phyloP scores from a whole-genome alignment of 2,888 invertebrate genomes.

The Octonoba sinensis region DNA sequence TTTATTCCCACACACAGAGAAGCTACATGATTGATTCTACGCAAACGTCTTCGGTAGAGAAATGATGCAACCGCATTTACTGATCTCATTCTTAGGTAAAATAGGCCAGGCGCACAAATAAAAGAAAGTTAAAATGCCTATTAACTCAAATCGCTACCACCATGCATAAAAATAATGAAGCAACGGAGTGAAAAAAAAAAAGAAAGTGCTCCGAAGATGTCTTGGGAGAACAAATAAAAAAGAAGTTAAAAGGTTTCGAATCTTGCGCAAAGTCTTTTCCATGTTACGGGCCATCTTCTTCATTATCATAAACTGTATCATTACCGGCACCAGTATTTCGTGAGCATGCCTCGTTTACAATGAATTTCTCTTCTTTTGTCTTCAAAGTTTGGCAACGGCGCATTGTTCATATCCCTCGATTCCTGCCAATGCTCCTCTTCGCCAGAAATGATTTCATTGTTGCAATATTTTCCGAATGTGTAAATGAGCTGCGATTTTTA shows the following conservation, averaged over 20 bases:
- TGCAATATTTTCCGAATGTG: too few species aligned
- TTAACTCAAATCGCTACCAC: conserved; percentile 41
- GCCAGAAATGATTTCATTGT: too few species aligned
- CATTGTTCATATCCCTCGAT: conserved; percentile 25
- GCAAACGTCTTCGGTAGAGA: too few species aligned
- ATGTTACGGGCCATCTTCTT: conserved; percentile 39
- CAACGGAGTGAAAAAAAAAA: conserved; percentile 4
- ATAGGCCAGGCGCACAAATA: background rate
- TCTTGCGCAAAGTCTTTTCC: conserved; percentile 28
- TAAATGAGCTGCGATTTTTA: too few species aligned
- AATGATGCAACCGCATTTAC: too few species aligned
- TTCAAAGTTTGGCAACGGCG: conserved; percentile 36
- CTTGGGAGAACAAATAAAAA: conserved; percentile 31
- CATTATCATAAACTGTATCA: conserved; percentile 62
- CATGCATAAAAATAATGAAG: conserved; percentile 23
- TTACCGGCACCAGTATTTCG: conserved; percentile 30
- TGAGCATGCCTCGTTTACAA: conserved; percentile 12
- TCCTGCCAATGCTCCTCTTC: too few species aligned
- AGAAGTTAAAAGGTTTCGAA: conserved; percentile 25
- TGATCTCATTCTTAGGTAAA: background rate
- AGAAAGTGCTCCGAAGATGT: conserved; percentile 7
- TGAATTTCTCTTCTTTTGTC: conserved; percentile 28
- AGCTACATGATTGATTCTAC: too few species aligned
- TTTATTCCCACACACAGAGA: too few species aligned
- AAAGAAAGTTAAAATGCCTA: conserved; percentile 10